These are phyloP conservation scores for Mythimna impura DNA, from an alignment of 2,888 invertebrate genomes.

Conservation along the genomic window DNA sequence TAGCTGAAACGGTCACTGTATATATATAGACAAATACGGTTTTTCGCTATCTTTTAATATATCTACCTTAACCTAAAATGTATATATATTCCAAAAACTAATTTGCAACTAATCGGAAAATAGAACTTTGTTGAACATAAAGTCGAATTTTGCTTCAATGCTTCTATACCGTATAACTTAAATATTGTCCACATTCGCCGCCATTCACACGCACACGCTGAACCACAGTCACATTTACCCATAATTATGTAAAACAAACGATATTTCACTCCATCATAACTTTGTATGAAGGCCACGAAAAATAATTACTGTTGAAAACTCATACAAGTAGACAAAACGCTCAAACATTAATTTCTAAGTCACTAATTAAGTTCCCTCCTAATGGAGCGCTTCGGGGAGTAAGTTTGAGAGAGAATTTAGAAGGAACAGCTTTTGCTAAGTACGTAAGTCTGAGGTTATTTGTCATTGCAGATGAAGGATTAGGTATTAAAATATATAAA, in stretches of 20 bases:
- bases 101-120: not conserved
- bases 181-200: not conserved
- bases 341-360: conserved; percentile 62
- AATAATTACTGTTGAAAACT: conserved; percentile 70
- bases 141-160: not conserved
- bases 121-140: not conserved
- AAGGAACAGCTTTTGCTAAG: conserved; percentile 37
- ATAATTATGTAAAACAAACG: conserved; percentile 57
- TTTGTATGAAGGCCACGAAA: conserved; percentile 59
- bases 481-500: conserved; percentile 1
- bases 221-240: conserved; percentile 16
- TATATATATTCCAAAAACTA: not conserved
- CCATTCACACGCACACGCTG: conserved; percentile 33
- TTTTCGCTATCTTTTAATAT: too few relatives aligned
- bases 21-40: too few relatives aligned
- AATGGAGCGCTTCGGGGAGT: conserved; percentile 50
- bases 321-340: conserved; percentile 61
- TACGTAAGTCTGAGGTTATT: conserved; percentile 35
- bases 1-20: too few relatives aligned
- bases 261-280: conserved; percentile 57
- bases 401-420: conserved; percentile 47
- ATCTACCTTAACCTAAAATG: too few relatives aligned
- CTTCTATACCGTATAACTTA: conserved; percentile 1
- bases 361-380: conserved; percentile 64
- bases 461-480: conserved; percentile 22